Base-by-base conservation (phyloP, 1,140 invertebrate genomes). In the Atta texana region DNA sequence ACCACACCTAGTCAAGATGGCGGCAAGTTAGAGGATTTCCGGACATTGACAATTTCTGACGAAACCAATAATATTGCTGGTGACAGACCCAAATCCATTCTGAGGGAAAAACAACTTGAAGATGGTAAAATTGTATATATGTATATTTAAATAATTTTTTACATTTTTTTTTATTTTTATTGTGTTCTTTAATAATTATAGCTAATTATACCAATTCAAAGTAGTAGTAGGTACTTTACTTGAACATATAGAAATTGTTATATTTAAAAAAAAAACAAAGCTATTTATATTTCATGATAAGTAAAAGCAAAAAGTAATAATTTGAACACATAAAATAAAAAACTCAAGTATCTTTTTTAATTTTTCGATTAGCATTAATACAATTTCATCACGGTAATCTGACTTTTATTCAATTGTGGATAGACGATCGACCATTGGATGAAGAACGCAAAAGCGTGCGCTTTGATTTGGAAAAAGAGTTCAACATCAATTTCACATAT, bases 361-460 rank as follows among this genome's bases (percentile, higher is more conserved):
- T 51, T 0, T 51, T 51, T 51, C 39, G 2, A 44, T 44, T 51
- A 51, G 0, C 14, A 51, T 51, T 51, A 76, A 5, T 21, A 49
- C 5, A 63, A 77, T 44, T 78, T 53, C 4, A 6, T 12, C 14
- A 34, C 16, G 69, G 16, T 57, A 71, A 34, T 18, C 10, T 55
- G 16, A 81, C n/a, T 4, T 71, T 71, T 24, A 34, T 51, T 55
- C 12, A 0, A 51, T 82, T 63, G 1, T 28, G 1, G 3, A 16
- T 86, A 95, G 95, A 95, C 68, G 93, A 95, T 84, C 93, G 92
- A 89, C 93, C 94, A 76, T 95, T 95, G 72, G 97, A 97, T 61
- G 97, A 97, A 63, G 97, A 97, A 89, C 96, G 96, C 55, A 98
- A 97, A 91, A 97, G 97, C 89, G 96, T 97, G 2, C 95, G 96